A percentile compares a stretch with the other conserved stretches of the same genome.
Evolutionary conservation across 1,140 invertebrate species (phyloP).

Genomic region (Heliconius melpomene): DNA sequence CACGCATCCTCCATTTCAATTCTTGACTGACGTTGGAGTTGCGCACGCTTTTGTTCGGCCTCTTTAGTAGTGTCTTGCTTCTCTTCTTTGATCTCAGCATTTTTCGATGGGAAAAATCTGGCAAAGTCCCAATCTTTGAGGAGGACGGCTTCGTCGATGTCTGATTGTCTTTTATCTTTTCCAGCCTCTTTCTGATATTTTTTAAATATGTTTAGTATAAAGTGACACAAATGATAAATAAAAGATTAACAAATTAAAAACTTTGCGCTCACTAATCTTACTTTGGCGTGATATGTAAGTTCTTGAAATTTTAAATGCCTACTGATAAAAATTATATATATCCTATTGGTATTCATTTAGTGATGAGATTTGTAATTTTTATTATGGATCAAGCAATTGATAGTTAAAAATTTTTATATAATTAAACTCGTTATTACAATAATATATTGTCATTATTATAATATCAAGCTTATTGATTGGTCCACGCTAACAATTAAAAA

Average conservation of each 20-base stretch:
- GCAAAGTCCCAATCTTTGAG: slow-evolving; percentile 92
- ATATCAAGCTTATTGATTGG: slow-evolving; percentile 15
- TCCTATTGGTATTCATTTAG: background rate
- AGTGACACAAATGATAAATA: slow-evolving; percentile 63
- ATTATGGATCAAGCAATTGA: slow-evolving; percentile 33
- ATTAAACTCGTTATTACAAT: too few species aligned
- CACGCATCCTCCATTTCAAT: slow-evolving; percentile 75
- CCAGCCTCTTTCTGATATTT: slow-evolving; percentile 74
- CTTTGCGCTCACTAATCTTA: slow-evolving; percentile 73
- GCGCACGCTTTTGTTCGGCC: slow-evolving; percentile 63
- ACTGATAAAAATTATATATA: background rate
- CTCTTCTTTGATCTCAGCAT: slow-evolving; percentile 60
- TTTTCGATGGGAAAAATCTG: slow-evolving; percentile 87
- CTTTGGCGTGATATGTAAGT: slow-evolving; percentile 67
- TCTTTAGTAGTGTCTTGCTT: slow-evolving; percentile 69
- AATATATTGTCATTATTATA: background rate
- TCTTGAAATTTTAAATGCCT: background rate
- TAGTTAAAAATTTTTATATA: background rate
- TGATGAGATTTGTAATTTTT: background rate
- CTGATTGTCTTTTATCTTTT: slow-evolving; percentile 75
- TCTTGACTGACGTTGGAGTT: slow-evolving; percentile 69
- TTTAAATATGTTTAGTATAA: slow-evolving; percentile 71
- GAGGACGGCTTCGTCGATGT: slow-evolving; percentile 87
- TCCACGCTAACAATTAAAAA: background rate
- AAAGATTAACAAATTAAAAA: slow-evolving; percentile 38